These are phyloP conservation scores for Spermophilus dauricus DNA, from an alignment of 2,113 vertebrate genomes.

Conservation along the genomic window DNA sequence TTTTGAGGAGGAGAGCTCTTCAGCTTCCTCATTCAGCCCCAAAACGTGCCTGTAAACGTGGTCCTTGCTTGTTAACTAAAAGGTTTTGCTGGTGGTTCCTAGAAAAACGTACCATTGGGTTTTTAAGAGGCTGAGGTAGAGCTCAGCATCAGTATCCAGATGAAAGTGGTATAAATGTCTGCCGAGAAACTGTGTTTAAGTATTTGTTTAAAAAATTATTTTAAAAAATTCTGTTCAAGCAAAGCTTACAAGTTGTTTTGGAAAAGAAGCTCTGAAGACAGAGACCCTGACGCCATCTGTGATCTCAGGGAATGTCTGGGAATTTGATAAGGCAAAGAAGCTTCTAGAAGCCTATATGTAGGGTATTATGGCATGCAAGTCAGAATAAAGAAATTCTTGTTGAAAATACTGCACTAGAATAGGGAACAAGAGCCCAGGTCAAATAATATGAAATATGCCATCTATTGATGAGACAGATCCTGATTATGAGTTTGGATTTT, in stretches of 20 bases:
- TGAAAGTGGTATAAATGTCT: constrained; percentile 19
- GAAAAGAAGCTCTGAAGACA: constrained; percentile 46
- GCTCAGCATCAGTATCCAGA: neutral
- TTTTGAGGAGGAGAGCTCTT: neutral
- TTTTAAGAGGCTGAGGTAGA: constrained; percentile 2
- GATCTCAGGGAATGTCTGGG: neutral
- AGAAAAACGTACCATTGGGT: neutral
- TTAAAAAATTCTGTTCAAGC: constrained; percentile 36
- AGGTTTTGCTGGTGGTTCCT: neutral
- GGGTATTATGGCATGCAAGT: neutral
- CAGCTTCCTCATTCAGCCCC: neutral
- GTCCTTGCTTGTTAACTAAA: neutral
- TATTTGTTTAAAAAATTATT: neutral
- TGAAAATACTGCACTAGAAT: neutral
- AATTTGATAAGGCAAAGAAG: constrained; percentile 16
- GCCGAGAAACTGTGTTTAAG: constrained; percentile 45
- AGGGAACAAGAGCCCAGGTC: neutral
- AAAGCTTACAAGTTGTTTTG: constrained; percentile 44
- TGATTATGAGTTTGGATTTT: neutral
- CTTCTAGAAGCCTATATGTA: neutral
- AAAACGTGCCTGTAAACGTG: neutral
- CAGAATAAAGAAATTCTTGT: neutral
- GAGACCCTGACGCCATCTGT: neutral
- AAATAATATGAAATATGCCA: neutral
- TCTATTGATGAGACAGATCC: neutral